A percentile compares a stretch with the other conserved stretches of the same genome.
Evolutionary conservation across 2,888 invertebrate species (phyloP).

Genomic region (Melangyna quadrimaculata): DNA sequence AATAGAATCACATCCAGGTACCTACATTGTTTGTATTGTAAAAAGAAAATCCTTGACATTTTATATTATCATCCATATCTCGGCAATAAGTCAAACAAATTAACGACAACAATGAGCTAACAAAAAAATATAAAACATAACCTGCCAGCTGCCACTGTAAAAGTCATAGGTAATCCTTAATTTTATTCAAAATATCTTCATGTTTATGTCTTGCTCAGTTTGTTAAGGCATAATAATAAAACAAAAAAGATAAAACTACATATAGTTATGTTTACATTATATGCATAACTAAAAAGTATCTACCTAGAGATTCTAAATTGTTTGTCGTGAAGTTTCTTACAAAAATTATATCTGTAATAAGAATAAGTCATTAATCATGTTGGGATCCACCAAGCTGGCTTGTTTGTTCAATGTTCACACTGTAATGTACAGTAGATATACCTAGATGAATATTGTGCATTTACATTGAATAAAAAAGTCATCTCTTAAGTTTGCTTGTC

Average conservation of each 20-base stretch:
- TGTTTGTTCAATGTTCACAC: not conserved
- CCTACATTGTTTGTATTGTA: no score
- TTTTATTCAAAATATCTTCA: not conserved
- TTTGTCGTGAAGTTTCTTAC: not conserved
- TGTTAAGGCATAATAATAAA: not conserved
- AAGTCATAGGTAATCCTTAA: not conserved
- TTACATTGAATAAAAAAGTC: no score
- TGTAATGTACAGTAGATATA: no score
- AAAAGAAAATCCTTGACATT: no score
- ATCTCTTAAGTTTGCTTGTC: no score
- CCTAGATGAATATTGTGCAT: no score
- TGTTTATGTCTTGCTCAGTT: not conserved
- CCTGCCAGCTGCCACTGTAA: no score
- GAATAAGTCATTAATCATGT: not conserved
- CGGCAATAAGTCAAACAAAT: not conserved
- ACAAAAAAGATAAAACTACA: not conserved
- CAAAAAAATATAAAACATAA: not conserved
- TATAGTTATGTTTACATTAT: no score
- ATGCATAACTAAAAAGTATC: no score
- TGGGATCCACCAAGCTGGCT: not conserved
- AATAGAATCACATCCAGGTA: no score
- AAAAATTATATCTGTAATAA: not conserved
- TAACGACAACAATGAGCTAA: not conserved
- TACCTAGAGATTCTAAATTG: no score
- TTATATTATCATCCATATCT: not conserved